Conservation (phyloP, 92 coral and sea anemone genomes). For the Actinostola sp. region DNA sequence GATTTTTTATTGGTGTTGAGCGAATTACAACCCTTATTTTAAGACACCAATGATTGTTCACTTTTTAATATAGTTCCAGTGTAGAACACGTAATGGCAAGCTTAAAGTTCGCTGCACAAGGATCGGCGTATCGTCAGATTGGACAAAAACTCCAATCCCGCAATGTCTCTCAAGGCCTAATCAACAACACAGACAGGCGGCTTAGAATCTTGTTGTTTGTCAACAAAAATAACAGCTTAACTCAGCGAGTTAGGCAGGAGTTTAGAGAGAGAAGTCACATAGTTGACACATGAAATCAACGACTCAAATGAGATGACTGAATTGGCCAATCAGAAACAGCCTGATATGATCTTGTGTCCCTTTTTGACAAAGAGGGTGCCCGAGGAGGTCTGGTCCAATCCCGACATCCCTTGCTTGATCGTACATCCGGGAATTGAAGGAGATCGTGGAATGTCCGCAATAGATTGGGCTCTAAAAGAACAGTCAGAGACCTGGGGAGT, state of each 20-base stretch:
- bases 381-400: conserved; percentile 53
- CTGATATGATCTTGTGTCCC: conserved; percentile 74
- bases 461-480: conserved; percentile 80
- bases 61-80: too few species aligned
- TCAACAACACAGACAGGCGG: too few species aligned
- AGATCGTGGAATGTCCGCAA: conserved; percentile 71
- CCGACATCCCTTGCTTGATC: conserved; percentile 69
- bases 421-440: conserved; percentile 92
- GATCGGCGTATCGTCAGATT: too few species aligned
- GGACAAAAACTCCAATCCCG: too few species aligned
- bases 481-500: conserved; percentile 74
- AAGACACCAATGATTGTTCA: too few species aligned
- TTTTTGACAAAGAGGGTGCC: conserved; percentile 77
- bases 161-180: too few species aligned
- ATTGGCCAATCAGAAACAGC: conserved; percentile 27
- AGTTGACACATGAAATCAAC: conserved; percentile 56
- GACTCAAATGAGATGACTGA: conserved; percentile 53
- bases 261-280: conserved; percentile 56
- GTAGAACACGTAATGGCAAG: too few species aligned
- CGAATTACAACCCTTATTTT: too few species aligned
- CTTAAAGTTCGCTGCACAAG: too few species aligned
- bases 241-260: conserved; percentile 77
- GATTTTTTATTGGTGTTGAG: too few species aligned
- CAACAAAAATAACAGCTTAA: conserved; percentile 80
- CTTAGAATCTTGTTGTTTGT: conserved; percentile 59